Percentiles rank a stretch among this genome's conserved stretches.
phyloP scores from a whole-genome alignment of 1,140 invertebrate genomes.

The Tribolium castaneum region DNA sequence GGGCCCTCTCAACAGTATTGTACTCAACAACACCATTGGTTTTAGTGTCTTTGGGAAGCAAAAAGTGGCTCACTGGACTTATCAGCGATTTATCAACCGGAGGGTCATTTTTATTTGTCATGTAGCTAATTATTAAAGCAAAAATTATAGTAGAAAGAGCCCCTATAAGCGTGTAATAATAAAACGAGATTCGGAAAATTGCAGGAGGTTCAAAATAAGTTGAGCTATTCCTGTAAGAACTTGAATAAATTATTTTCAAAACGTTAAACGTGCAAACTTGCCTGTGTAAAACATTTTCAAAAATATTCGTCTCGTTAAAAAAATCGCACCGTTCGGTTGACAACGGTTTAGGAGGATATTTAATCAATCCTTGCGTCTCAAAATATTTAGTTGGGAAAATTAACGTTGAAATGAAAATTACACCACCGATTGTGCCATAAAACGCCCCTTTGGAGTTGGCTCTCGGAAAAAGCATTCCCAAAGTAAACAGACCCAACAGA shows the following conservation, averaged over 20 bases:
- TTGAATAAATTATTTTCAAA: background rate
- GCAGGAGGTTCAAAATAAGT: constrained; percentile 36
- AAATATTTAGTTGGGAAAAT: constrained; percentile 50
- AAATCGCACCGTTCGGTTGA: constrained; percentile 49
- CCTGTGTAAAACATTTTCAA: background rate
- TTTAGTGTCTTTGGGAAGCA: constrained; percentile 43
- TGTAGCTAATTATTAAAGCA: constrained; percentile 57
- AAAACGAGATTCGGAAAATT: constrained; percentile 57
- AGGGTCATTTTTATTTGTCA: constrained; percentile 52
- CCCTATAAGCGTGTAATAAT: constrained; percentile 59
- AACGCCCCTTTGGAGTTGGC: constrained; percentile 66
- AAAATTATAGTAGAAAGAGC: constrained; percentile 51
- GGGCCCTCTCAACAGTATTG: constrained; percentile 40
- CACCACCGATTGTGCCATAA: constrained; percentile 44
- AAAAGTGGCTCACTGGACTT: constrained; percentile 53
- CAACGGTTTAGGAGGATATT: constrained; percentile 44
- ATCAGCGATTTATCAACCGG: constrained; percentile 53
- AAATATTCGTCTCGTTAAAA: background rate
- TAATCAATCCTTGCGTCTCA: constrained; percentile 42
- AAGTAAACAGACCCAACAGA: constrained; percentile 72
- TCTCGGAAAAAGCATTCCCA: constrained; percentile 76
- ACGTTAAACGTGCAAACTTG: background rate
- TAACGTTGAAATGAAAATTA: constrained; percentile 40
- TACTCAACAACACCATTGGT: constrained; percentile 28
- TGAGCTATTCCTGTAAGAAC: constrained; percentile 7